Base-by-base conservation (phyloP, 2,888 invertebrate genomes). In the Brachycybe producta region DNA sequence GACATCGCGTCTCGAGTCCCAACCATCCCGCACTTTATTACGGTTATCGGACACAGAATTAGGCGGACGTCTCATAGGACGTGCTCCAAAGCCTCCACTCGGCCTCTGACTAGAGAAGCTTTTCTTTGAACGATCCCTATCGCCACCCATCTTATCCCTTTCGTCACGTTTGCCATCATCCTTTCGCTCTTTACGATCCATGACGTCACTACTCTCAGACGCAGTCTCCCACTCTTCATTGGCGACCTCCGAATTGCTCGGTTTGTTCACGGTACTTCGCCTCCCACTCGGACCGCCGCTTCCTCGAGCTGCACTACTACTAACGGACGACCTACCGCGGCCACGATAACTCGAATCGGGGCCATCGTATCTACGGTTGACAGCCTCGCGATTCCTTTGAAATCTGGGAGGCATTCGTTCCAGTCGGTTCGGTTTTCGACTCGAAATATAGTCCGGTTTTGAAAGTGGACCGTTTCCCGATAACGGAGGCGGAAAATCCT, bases 201-300 rank as follows among this genome's bases (percentile, higher is more conserved):
- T 54, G 11, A 52, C 17, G 58, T 70, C 84, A 66, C 84, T 84
- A 70, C 82, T 82, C 67, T 86, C 86, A 5, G 84, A 83, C 17
- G 73, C 73, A 2, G 84, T 83, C 65, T 84, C 85, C 80, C 83
- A 83, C 61, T 82, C 72, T 54, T 66, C 66, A 62, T 69, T 62
- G 13, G 38, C 49, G 41, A 49, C 32, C 13, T 54, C 52, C 5
- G 46, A 52, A 28, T 49, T 52, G 40, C 47, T 46, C 34, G 52
- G 52, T 24, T 54, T 54, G 8, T 54, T 46, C 26, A 51, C 50
- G 30, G 50, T 50, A 30, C 51, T 48, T 36, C 41, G 44, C 38
- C 51, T 40, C 34, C 52, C 49, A n/a, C n/a, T n/a, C n/a, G n/a
- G n/a, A n/a, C 52, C 44, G 27, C 48, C 46, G 51, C 49, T 45